A percentile compares a stretch with the other conserved stretches of the same genome.
phyloP scores from a whole-genome alignment of 2,888 invertebrate species.

The Leptogaster cylindrica region DNA sequence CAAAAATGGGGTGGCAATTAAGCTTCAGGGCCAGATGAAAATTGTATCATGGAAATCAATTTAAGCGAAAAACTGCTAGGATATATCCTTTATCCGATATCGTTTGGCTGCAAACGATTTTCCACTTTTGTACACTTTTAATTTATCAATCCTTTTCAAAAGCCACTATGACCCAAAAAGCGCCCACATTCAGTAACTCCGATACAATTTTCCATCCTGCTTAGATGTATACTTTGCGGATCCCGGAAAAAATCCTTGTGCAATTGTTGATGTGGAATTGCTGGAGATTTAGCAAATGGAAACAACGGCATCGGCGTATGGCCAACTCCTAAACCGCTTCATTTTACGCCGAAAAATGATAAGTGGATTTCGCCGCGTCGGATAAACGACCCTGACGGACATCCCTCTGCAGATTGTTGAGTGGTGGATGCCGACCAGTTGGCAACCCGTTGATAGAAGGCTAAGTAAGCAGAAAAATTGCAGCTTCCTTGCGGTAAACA shows the following conservation, averaged over 20 bases:
- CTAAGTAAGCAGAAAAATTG: slow-evolving; percentile 26
- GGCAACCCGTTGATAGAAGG: slow-evolving; percentile 17
- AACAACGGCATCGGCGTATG: neutral
- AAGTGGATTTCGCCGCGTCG: slow-evolving; percentile 5
- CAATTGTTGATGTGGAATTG: neutral
- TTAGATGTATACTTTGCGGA: no score
- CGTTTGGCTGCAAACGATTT: neutral
- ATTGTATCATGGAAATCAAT: neutral
- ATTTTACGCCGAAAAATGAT: neutral
- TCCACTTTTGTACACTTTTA: slow-evolving; percentile 12
- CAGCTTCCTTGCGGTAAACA: slow-evolving; percentile 34
- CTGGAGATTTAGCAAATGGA: neutral
- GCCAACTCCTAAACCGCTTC: no score
- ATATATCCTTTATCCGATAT: neutral
- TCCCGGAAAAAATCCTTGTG: neutral
- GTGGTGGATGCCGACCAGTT: no score
- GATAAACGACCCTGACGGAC: neutral
- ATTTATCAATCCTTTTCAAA: slow-evolving; percentile 29
- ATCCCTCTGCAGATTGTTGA: no score
- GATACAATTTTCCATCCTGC: no score
- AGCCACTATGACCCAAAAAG: slow-evolving; percentile 28
- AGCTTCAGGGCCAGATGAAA: neutral
- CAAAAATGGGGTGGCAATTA: neutral
- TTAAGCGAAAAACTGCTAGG: slow-evolving; percentile 1
- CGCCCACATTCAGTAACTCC: neutral